Base-by-base conservation (phyloP, 2,888 invertebrate genomes). In the Tromatobia lineatoria region DNA sequence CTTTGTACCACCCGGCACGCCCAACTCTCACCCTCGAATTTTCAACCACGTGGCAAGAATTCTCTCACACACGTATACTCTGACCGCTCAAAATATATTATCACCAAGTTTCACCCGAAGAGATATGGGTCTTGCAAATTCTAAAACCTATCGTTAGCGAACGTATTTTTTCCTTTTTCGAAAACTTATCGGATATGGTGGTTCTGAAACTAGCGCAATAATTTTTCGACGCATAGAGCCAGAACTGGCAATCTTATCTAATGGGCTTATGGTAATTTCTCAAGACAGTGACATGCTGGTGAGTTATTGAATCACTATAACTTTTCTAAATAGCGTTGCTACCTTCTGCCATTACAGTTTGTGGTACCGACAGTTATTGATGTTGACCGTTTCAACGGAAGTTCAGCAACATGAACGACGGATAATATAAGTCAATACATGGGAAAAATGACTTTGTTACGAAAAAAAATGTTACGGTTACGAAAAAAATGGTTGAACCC, bases 1-100 rank as follows among this genome's bases (percentile, higher is more conserved):
- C 73, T 84, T 84, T 80, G 77, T 57, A 61, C 73, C 54, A 64
- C 45, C 61, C 64, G 61, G 64, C 34, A 50, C 20, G 38, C 38
- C 50, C 23, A 64, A 75, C 50, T 75, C 34, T 50, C 64, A 23
- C 15, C 38, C 50, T 64, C 50, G 23, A 75, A 38, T 75, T 75
- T 75, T 64, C 64, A 64, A 75, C 10, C 52, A 75, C 75, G 75
- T 75, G 75, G 64, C 38, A 64, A 64, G 61, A 47, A 61, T 50
- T 29, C 45, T 3, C 57, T 6, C 54, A 54, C 69, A 11, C 47
- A n/a, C 45, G 20, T 23, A 23, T n/a, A 25, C 57, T 59, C 23
- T 52, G 47, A 10, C 29, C 29, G 61, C 61, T 59, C 34, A 29
- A 74, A 74, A 74, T 74, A 74, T 74, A 74, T 61, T 47, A 74